Base-by-base conservation (phyloP, 2,113 vertebrate species). In the Regulus satrapa region DNA sequence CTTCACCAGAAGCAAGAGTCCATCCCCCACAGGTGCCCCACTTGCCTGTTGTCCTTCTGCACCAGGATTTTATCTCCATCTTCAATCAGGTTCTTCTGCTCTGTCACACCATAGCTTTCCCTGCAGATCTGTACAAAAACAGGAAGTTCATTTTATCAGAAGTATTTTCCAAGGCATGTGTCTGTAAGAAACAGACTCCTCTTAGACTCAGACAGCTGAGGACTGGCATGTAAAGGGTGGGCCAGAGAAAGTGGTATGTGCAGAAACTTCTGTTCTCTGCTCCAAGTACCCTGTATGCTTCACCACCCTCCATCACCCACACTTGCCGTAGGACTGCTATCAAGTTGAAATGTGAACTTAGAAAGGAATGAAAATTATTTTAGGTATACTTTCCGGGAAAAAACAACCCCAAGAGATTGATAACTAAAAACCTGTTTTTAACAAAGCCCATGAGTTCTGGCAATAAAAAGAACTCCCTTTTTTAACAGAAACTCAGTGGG, bases 71-170 rank as follows among this genome's bases (percentile, higher is more conserved):
- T 97, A 89, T 99, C 98, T 94, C 99, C 99, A 73, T 98, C 98
- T 8, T 99, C 99, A 21, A 99, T 62, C 66, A 99, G 98, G 86
- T 99, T 98, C 97, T 99, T 99, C 62, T 99, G 98, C 76, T 99
- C 99, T 5, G 98, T 98, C 88, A 99, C 97, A 18, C 99, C 99
- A 19, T 99, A 99, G 97, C 99, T 99, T 94, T 99, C 99, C 85
- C 99, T 98, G 93, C 98, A 99, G 91, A 99, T 99, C 99, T 99
- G 73, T 20, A 72, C 24, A 91, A 92, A 95, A 92, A 2, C 9
- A 95, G n/a, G 85, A 63, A 38, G 55, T 14, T 29, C 0, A 29
- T 61, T 91, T 87, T 34, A 80, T 40, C 90, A 93, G 38, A 85
- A 92, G 25, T 36, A 34, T 38, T 78, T 74, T n/a, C 43, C 54